Percentiles rank a stretch among this genome's conserved stretches.
Evolutionary conservation across 2,113 vertebrate species (phyloP).

Genomic region (Podarcis raffonei): DNA sequence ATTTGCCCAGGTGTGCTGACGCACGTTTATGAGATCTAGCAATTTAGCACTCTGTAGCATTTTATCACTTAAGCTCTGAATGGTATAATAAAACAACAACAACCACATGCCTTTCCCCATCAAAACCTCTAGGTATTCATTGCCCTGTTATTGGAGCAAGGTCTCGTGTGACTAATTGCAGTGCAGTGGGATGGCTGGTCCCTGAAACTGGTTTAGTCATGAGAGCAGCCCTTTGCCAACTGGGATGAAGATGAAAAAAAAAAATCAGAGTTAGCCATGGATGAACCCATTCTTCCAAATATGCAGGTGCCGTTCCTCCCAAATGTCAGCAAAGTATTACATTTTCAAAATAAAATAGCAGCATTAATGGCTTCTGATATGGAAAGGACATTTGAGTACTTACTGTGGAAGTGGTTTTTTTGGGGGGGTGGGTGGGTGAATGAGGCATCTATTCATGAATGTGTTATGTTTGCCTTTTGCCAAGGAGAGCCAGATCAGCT

Average conservation of each 20-base stretch:
- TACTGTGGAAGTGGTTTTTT: too few relatives aligned
- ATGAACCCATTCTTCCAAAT: background rate
- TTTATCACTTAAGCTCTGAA: slow-evolving; percentile 18
- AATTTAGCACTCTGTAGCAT: background rate
- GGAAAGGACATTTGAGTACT: too few relatives aligned
- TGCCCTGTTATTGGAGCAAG: background rate
- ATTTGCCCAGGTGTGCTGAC: background rate
- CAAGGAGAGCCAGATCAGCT: too few relatives aligned
- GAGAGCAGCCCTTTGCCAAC: background rate
- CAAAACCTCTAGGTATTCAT: background rate
- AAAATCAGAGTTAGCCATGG: background rate
- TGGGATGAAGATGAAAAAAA: background rate
- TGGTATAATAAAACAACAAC: background rate
- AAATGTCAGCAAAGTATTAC: background rate
- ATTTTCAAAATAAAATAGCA: background rate
- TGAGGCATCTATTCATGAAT: too few relatives aligned
- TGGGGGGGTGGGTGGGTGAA: too few relatives aligned
- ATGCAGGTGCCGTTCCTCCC: background rate
- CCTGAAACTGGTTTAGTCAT: background rate
- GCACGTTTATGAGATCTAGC: background rate
- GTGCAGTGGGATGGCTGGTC: background rate
- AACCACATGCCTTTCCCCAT: background rate
- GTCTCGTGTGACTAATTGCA: background rate
- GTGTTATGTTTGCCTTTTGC: too few relatives aligned
- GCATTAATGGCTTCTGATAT: background rate